phyloP scores from a whole-genome alignment of 2,888 invertebrate species.

The Ephialtes manifestator region DNA sequence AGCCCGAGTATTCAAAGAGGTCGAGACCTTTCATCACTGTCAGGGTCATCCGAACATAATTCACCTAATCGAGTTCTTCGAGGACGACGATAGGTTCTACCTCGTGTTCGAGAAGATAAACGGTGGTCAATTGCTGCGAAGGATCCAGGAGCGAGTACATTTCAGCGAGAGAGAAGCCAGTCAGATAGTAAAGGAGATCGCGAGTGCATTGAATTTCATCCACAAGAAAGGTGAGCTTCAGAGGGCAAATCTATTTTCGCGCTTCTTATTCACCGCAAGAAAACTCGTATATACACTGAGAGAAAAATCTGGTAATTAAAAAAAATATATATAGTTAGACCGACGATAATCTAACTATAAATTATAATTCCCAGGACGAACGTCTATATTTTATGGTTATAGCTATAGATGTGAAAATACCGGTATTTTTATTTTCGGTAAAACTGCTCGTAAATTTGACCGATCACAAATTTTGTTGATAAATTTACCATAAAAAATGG shows the following conservation, averaged over 20 bases:
- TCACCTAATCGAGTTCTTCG: slow-evolving; percentile 98
- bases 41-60: slow-evolving; percentile 99
- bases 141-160: slow-evolving; percentile 97
- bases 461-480: too few species aligned
- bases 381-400: too few species aligned
- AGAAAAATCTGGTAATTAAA: too few species aligned
- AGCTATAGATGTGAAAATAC: too few species aligned
- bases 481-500: too few species aligned
- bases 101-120: slow-evolving; percentile 99
- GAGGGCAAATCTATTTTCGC: not conserved
- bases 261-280: not conserved
- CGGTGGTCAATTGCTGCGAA: slow-evolving; percentile 96
- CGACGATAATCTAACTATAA: too few species aligned
- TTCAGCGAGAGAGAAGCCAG: slow-evolving; percentile 99
- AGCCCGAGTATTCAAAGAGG: slow-evolving; percentile 98
- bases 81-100: slow-evolving; percentile 98
- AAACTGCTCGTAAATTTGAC: too few species aligned
- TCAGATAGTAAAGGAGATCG: slow-evolving; percentile 97
- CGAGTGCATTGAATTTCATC: slow-evolving; percentile 97
- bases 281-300: too few species aligned
- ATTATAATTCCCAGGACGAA: too few species aligned
- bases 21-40: slow-evolving; percentile 99
- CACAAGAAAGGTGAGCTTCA: slow-evolving; percentile 93
- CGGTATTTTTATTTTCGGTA: too few species aligned
- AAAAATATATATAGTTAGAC: too few species aligned